Base-by-base conservation (phyloP, 2,797 vertebrate species). In the Tragopan temminckii region DNA sequence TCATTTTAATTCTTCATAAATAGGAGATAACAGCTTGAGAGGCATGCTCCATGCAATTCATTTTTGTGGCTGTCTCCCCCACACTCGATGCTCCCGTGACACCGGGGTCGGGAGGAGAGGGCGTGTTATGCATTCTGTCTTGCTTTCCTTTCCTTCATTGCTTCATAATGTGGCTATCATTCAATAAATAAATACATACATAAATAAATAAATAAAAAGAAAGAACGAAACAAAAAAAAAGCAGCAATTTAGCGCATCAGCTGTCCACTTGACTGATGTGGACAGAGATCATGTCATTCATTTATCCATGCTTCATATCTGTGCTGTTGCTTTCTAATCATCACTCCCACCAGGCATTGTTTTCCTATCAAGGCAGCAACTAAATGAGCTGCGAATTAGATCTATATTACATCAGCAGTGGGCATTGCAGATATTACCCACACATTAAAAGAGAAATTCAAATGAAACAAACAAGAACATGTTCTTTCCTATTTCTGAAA, bases 341-440 rank as follows among this genome's bases (percentile, higher is more conserved):
- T 96, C 94, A 24, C 95, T 97, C 96, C 93, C 97, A 95, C 89
- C 57, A 94, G 95, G 96, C 86, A 63, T 79, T 94, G 90, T 96
- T 97, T 78, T 95, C 78, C 94, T 94, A 58, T 71, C 43, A 93
- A 96, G 93, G 96, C 78, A 95, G 83, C 67, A 71, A 70, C 94
- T 96, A 97, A 97, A 96, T 86, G 92, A 97, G 89, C 90, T 94
- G 93, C 96, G 95, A 97, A 97, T 97, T 94, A 94, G 89, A 68
- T 94, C 95, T 94, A 48, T 80, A 87, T 97, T 94, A 68, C 89
- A 96, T 85, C 95, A 96, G 95, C 94, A 92, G 92, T 94, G 93
- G 94, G 71, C 83, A 96, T 4, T 50, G 50, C 78, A 95, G 93
- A 93, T 83, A 96, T 95, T 94, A 93, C 91, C 59, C 59, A 78